These are phyloP conservation scores for Elanoides forficatus DNA, from an alignment of 2,113 vertebrate species.

Conservation along the genomic window DNA sequence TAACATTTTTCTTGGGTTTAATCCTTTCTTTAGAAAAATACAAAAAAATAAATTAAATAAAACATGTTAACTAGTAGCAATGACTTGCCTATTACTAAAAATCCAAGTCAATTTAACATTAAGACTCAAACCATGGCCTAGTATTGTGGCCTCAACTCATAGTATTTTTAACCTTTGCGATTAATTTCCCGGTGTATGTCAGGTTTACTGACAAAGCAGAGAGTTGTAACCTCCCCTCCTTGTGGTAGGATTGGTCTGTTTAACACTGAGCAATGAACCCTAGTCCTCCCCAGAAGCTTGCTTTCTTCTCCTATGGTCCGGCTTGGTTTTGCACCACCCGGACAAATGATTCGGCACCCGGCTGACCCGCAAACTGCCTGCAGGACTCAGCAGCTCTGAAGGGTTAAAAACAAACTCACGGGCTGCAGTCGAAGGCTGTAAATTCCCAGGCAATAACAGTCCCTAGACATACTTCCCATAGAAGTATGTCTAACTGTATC, in stretches of 20 bases:
- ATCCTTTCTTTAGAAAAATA: slow-evolving; percentile 65
- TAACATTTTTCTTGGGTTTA: slow-evolving; percentile 72
- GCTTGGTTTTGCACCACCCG: not conserved
- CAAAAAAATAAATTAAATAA: slow-evolving; percentile 64
- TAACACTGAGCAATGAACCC: not conserved
- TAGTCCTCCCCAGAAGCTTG: not conserved
- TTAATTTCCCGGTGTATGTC: not conserved
- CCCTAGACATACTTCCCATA: too few relatives aligned
- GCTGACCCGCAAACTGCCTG: not conserved
- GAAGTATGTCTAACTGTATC: not conserved
- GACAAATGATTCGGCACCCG: not conserved
- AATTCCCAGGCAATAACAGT: not conserved
- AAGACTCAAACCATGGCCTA: slow-evolving; percentile 22
- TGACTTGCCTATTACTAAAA: slow-evolving; percentile 59
- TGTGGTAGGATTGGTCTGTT: not conserved
- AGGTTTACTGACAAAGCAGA: slow-evolving; percentile 20
- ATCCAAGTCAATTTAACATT: slow-evolving; percentile 45
- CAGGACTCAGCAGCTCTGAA: slow-evolving; percentile 35
- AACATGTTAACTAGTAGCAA: slow-evolving; percentile 56
- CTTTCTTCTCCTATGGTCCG: not conserved
- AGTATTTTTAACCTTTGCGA: slow-evolving; percentile 3
- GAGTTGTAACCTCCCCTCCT: slow-evolving; percentile 11
- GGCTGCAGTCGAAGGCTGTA: slow-evolving; percentile 14
- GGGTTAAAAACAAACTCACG: not conserved
- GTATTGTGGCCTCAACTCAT: not conserved